Evolutionary conservation across 2,797 vertebrate species (phyloP).

Genomic region (Sebastes kiyomatsui): DNA sequence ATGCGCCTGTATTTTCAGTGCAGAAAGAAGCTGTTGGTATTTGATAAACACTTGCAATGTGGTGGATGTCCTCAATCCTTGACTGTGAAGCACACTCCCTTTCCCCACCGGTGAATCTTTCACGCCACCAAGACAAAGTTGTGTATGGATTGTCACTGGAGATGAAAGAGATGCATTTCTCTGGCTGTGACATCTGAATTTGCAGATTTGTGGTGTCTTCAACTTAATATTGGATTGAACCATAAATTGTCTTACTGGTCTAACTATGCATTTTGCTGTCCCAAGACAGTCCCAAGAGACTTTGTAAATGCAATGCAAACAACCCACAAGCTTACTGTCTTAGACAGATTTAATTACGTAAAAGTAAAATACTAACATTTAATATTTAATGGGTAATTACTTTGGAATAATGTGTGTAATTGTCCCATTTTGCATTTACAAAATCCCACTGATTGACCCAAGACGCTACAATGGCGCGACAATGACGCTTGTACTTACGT

Average conservation of each 20-base stretch:
- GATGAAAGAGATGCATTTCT: constrained; percentile 19
- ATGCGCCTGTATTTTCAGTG: constrained; percentile 47
- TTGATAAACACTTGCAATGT: constrained; percentile 66
- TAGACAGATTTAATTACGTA: background rate
- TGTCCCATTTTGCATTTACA: background rate
- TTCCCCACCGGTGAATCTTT: constrained; percentile 11
- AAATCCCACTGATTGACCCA: background rate
- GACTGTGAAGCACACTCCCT: constrained; percentile 23
- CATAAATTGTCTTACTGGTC: background rate
- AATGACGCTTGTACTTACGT: background rate
- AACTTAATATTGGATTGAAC: background rate
- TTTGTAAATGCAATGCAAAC: background rate
- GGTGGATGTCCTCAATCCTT: constrained; percentile 51
- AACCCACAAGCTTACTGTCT: background rate
- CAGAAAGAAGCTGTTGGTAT: constrained; percentile 58
- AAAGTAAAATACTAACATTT: background rate
- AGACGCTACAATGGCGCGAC: too few relatives aligned
- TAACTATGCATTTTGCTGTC: background rate
- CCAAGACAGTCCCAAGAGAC: background rate
- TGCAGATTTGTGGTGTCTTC: background rate
- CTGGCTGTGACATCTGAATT: background rate
- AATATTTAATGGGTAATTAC: too few relatives aligned
- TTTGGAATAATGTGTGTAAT: background rate
- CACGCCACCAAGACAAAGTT: constrained; percentile 24
- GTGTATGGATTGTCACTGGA: background rate